These are phyloP conservation scores for Pachyuromys duprasi DNA, from an alignment of 2,797 vertebrate genomes.

Conservation along the genomic window DNA sequence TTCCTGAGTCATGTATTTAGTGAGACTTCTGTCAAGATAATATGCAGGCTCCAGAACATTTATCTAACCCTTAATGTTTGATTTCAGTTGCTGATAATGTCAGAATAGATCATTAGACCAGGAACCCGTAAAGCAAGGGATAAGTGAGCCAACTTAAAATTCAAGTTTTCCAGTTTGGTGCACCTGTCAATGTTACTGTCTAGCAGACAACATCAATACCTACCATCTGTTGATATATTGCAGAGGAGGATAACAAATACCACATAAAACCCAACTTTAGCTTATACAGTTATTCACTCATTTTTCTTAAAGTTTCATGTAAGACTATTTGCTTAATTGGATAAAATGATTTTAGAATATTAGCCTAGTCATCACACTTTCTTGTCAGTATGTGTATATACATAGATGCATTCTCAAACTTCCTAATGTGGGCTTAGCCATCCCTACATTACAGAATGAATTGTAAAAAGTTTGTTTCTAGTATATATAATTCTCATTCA, in stretches of 20 bases:
- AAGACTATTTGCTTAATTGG: constrained; percentile 32
- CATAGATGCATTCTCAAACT: neutral
- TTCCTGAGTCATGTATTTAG: neutral
- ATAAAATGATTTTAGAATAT: neutral
- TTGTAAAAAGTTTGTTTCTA: neutral
- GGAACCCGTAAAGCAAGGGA: neutral
- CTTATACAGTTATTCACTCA: neutral
- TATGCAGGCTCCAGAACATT: neutral
- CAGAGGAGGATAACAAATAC: neutral
- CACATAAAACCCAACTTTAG: neutral
- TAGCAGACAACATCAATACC: neutral
- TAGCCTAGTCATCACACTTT: neutral
- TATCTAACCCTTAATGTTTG: neutral
- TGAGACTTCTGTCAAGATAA: neutral
- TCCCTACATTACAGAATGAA: neutral
- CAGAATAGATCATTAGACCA: neutral
- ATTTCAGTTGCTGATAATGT: neutral
- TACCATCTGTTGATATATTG: neutral
- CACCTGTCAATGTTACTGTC: neutral
- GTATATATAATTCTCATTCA: neutral
- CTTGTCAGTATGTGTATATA: neutral
- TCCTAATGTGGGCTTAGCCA: neutral
- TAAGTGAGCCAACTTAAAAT: neutral
- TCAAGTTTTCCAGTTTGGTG: neutral
- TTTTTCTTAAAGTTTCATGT: neutral